Conservation (phyloP, 2,888 invertebrate genomes). For the Drosophila neotestacea region DNA sequence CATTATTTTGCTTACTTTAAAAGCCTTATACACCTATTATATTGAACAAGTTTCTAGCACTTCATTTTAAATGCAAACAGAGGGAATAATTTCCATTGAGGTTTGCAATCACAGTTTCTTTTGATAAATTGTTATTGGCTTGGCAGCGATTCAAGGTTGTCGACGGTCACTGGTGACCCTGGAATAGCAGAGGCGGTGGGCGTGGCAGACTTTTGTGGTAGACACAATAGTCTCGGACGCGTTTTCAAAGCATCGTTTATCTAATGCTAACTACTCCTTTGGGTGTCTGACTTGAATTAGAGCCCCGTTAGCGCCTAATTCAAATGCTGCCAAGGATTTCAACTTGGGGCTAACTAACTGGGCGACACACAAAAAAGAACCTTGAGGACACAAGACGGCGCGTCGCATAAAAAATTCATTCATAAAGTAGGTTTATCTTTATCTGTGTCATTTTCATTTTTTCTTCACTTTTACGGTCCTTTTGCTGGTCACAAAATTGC, state of each 20-base stretch:
- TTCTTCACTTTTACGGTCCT: slow-evolving; percentile 15
- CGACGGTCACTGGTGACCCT: slow-evolving; percentile 46
- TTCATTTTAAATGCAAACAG: slow-evolving; percentile 1
- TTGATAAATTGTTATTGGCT: slow-evolving; percentile 60
- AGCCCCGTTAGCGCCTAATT: slow-evolving; percentile 45
- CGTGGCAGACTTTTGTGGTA: slow-evolving; percentile 13
- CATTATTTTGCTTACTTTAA: no score
- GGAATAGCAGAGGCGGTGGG: background rate
- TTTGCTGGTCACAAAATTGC: slow-evolving; percentile 20
- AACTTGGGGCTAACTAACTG: slow-evolving; percentile 1
- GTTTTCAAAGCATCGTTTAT: slow-evolving; percentile 70
- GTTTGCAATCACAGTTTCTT: slow-evolving; percentile 17
- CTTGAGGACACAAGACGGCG: slow-evolving; percentile 20
- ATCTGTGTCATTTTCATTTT: slow-evolving; percentile 14
- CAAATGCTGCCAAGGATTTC: slow-evolving; percentile 31
- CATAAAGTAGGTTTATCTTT: slow-evolving; percentile 66
- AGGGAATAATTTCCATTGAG: slow-evolving; percentile 7
- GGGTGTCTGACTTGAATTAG: slow-evolving; percentile 72
- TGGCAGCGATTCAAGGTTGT: slow-evolving; percentile 46
- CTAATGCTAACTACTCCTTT: slow-evolving; percentile 76
- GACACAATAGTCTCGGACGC: slow-evolving; percentile 46
- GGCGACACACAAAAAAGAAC: slow-evolving; percentile 25
- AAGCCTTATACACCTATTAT: background rate
- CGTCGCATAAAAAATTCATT: slow-evolving; percentile 72
- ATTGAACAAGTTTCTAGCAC: slow-evolving; percentile 5